phyloP scores from a whole-genome alignment of 2,113 vertebrate species.

The Myotis lucifugus region DNA sequence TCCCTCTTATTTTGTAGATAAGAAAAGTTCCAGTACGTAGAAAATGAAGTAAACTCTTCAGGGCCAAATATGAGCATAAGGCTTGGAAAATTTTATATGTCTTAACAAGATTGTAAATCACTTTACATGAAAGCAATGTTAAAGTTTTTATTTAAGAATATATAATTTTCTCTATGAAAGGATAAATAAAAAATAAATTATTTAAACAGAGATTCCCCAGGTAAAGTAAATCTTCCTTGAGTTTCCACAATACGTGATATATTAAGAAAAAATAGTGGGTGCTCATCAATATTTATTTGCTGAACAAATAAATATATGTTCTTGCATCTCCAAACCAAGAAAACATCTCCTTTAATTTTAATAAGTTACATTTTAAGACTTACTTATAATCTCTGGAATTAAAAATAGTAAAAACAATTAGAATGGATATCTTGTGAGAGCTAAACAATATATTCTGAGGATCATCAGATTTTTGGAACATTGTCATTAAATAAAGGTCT shows the following conservation, averaged over 20 bases:
- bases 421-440: not conserved
- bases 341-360: not conserved
- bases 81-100: not conserved
- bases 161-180: not conserved
- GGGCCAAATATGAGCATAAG: not conserved
- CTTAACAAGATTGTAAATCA: constrained; percentile 33
- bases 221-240: not conserved
- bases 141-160: not conserved
- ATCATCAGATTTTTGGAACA: not conserved
- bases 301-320: not conserved
- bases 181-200: not conserved
- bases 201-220: not conserved
- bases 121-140: not conserved
- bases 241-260: not conserved
- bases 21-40: not conserved
- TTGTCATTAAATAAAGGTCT: not conserved
- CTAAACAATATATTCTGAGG: not conserved
- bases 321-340: not conserved
- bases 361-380: not conserved
- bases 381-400: not conserved
- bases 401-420: not conserved
- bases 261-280: not conserved
- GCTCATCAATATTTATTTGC: not conserved
- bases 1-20: not conserved
- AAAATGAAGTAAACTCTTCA: not conserved